phyloP scores from a whole-genome alignment of 2,113 vertebrate species.

The Sterrhoptilus dennistouni region DNA sequence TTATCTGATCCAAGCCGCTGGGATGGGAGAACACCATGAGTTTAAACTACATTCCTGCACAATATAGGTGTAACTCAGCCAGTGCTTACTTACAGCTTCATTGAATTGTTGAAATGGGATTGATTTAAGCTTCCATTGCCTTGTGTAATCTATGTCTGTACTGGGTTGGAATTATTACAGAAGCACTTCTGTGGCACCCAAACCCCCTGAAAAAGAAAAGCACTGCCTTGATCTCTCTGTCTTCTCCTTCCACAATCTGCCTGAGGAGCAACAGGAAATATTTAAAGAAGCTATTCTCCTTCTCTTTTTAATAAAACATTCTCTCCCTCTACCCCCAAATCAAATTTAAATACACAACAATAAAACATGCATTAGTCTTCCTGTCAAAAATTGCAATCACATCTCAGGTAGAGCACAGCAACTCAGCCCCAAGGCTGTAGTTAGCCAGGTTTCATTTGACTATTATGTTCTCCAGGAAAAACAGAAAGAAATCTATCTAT shows the following conservation, averaged over 20 bases:
- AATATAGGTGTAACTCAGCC: not conserved
- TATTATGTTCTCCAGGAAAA: constrained; percentile 3
- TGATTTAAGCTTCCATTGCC: not conserved
- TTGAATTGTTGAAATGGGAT: not conserved
- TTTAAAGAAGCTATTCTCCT: constrained; percentile 21
- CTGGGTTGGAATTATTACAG: not conserved
- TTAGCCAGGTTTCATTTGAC: constrained; percentile 22
- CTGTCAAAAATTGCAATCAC: constrained; percentile 41
- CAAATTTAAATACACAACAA: constrained; percentile 66
- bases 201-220: not conserved
- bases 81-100: not conserved
- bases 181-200: not conserved
- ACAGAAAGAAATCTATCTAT: constrained; percentile 16
- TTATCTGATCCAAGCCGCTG: not conserved
- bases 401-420: constrained; percentile 16
- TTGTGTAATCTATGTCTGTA: not conserved
- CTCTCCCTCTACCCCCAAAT: constrained; percentile 36
- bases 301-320: constrained; percentile 48
- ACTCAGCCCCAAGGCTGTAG: constrained; percentile 27
- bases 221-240: not conserved
- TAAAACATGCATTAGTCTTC: constrained; percentile 52
- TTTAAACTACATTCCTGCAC: not conserved
- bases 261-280: not conserved
- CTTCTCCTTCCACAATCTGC: not conserved
- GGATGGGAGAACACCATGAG: not conserved